Percentiles rank a stretch among this genome's conserved stretches.
Conservation (phyloP, 2,888 invertebrate species). For the Chrysolina oricalcia region DNA sequence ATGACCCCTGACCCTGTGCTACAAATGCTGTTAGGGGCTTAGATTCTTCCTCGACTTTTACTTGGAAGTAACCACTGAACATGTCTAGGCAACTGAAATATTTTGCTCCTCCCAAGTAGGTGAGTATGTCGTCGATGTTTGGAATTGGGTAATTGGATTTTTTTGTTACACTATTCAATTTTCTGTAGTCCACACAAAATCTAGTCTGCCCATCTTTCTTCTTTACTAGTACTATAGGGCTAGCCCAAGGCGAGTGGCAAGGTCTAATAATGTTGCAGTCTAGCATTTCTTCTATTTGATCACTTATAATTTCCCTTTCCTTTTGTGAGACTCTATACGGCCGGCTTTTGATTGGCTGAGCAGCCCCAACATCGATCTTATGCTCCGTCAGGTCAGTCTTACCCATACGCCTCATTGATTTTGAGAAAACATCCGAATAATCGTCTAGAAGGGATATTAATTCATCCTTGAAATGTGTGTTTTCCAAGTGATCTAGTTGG, state of each 20-base stretch:
- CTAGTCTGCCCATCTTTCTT: slow-evolving; percentile 45
- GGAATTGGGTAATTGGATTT: slow-evolving; percentile 54
- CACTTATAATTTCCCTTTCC: slow-evolving; percentile 45
- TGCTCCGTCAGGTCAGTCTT: slow-evolving; percentile 48
- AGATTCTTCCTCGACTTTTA: slow-evolving; percentile 39
- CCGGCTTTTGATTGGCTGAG: slow-evolving; percentile 44
- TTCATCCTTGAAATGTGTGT: slow-evolving; percentile 8
- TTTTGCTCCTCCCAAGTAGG: slow-evolving; percentile 45
- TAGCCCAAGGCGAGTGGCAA: slow-evolving; percentile 37
- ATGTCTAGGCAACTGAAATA: slow-evolving; percentile 55
- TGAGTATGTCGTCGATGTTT: slow-evolving; percentile 54
- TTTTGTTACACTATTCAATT: slow-evolving; percentile 49
- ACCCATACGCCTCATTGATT: slow-evolving; percentile 43
- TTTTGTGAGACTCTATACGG: slow-evolving; percentile 50
- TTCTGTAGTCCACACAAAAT: slow-evolving; percentile 51
- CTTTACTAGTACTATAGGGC: slow-evolving; percentile 47
- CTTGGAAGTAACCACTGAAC: slow-evolving; percentile 55
- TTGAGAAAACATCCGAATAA: slow-evolving; percentile 44
- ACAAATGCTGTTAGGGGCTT: slow-evolving; percentile 55
- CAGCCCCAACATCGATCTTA: slow-evolving; percentile 45
- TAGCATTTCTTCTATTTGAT: slow-evolving; percentile 51
- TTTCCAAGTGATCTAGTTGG: slow-evolving; percentile 9
- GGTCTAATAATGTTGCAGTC: slow-evolving; percentile 45
- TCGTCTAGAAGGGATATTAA: slow-evolving; percentile 1
- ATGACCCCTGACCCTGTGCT: slow-evolving; percentile 52